Percentiles rank a stretch among this genome's conserved stretches.
Conservation (phyloP, 2,113 vertebrate genomes). For the Cololabis saira region DNA sequence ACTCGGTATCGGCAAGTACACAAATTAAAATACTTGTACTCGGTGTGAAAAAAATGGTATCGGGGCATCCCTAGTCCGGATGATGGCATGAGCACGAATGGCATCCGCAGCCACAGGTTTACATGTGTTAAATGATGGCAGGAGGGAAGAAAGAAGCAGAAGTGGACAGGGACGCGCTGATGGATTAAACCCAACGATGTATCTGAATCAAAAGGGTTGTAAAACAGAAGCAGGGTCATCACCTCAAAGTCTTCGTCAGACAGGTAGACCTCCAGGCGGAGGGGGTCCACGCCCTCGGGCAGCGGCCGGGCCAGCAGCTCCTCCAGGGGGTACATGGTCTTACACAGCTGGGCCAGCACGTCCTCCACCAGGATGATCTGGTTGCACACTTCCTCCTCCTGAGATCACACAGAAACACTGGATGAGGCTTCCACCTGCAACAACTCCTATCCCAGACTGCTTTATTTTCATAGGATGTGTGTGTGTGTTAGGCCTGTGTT, state of each 20-base stretch:
- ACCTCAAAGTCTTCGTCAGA: constrained; percentile 96
- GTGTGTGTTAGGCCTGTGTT: too few relatives aligned
- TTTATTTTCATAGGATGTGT: constrained; percentile 30
- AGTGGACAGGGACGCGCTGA: too few relatives aligned
- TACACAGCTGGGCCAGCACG: constrained; percentile 90
- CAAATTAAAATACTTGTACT: too few relatives aligned
- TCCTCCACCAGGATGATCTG: constrained; percentile 98
- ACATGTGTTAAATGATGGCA: too few relatives aligned
- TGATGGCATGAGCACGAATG: too few relatives aligned
- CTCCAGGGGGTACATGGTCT: constrained; percentile 89
- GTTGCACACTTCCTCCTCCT: constrained; percentile 94
- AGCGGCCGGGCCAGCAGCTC: constrained; percentile 91
- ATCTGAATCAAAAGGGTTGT: not conserved
- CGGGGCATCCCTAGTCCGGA: too few relatives aligned
- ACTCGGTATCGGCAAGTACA: too few relatives aligned
- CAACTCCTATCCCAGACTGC: not conserved
- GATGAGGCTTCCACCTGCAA: too few relatives aligned
- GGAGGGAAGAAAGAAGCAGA: too few relatives aligned
- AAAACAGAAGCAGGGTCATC: not conserved
- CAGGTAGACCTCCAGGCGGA: constrained; percentile 96
- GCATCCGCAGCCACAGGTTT: too few relatives aligned
- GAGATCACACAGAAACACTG: not conserved
- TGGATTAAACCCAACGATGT: too few relatives aligned
- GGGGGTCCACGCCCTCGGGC: constrained; percentile 94
- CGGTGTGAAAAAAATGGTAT: too few relatives aligned